Percentiles rank a stretch among this genome's conserved stretches.
Conservation (phyloP, 2,797 vertebrate genomes). For the Caiman crocodilus region DNA sequence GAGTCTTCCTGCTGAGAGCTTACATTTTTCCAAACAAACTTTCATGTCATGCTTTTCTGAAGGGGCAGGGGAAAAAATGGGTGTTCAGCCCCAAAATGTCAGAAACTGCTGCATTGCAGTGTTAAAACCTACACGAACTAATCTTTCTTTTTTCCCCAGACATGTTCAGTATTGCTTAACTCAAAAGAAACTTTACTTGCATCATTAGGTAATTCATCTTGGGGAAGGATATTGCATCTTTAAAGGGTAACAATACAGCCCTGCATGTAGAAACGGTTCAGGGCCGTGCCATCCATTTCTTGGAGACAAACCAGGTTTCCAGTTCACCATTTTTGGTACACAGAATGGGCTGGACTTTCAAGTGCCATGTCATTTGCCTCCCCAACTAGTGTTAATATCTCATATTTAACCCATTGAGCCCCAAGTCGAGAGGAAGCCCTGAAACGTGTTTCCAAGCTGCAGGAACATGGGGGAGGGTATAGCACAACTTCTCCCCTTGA, state of each 20-base stretch:
- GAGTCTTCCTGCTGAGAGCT: slow-evolving; percentile 34
- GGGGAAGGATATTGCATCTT: slow-evolving; percentile 44
- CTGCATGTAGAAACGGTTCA: neutral
- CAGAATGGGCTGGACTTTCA: neutral
- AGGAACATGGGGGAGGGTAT: slow-evolving; percentile 8
- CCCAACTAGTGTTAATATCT: neutral
- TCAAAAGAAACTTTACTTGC: slow-evolving; percentile 48
- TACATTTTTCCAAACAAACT: slow-evolving; percentile 17
- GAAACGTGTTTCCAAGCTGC: neutral
- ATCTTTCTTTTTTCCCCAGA: slow-evolving; percentile 53
- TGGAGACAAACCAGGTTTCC: no score
- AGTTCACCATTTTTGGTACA: neutral
- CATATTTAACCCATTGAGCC: neutral
- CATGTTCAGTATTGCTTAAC: slow-evolving; percentile 54
- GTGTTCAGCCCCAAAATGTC: slow-evolving; percentile 57
- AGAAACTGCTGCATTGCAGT: slow-evolving; percentile 59
- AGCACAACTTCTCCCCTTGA: neutral
- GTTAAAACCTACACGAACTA: slow-evolving; percentile 56
- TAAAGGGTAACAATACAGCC: neutral
- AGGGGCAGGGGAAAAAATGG: neutral
- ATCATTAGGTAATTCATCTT: slow-evolving; percentile 57
- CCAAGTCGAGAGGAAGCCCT: neutral
- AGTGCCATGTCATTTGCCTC: neutral
- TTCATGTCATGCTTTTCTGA: neutral
- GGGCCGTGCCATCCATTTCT: neutral